Conservation (phyloP, 2,797 vertebrate genomes). For the Rhyacichthys aspro region DNA sequence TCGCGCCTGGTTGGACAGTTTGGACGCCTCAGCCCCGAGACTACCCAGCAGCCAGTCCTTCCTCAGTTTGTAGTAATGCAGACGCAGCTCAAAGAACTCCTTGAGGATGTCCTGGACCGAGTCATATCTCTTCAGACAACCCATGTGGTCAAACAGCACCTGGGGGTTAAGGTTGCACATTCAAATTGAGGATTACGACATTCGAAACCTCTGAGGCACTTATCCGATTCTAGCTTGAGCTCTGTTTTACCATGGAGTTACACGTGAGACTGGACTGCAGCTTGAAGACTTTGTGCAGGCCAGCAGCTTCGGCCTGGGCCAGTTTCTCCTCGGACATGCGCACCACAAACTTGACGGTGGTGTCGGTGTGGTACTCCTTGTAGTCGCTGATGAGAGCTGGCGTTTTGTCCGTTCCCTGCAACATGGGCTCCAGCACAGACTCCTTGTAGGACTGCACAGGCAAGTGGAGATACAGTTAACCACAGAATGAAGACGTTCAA, state of each 20-base stretch:
- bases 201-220: no score
- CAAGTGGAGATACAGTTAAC: not conserved
- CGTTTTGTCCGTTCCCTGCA: constrained; percentile 96
- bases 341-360: constrained; percentile 97
- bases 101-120: constrained; percentile 95
- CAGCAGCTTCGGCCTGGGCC: constrained; percentile 92
- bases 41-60: constrained; percentile 96
- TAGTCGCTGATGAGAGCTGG: constrained; percentile 96
- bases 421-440: constrained; percentile 96
- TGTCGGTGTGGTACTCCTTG: constrained; percentile 98
- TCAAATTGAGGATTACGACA: not conserved
- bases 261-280: constrained; percentile 97
- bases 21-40: constrained; percentile 91
- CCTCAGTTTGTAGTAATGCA: constrained; percentile 94
- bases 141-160: constrained; percentile 99
- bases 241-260: constrained; percentile 94
- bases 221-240: not conserved
- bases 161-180: constrained; percentile 38
- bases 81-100: constrained; percentile 97
- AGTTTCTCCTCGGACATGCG: constrained; percentile 98
- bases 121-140: constrained; percentile 97
- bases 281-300: constrained; percentile 98
- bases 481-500: not conserved
- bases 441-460: constrained; percentile 91
- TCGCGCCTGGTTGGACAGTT: constrained; percentile 96